Percentiles rank a stretch among this genome's conserved stretches.
These are phyloP conservation scores for Zeuzera pyrina DNA, from an alignment of 2,888 invertebrate genomes.

Conservation along the genomic window DNA sequence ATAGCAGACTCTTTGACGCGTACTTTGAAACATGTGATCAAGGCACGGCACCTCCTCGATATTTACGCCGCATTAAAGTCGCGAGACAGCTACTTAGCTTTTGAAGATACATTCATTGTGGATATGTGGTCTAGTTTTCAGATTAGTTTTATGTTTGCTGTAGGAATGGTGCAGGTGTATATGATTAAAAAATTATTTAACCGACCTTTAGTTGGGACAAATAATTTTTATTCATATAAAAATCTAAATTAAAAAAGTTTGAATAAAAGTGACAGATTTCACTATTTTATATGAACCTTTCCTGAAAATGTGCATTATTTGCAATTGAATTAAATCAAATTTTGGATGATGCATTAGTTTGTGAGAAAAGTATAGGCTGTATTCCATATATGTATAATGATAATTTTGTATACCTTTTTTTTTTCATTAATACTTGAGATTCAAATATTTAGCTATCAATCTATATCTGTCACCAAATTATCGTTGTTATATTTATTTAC, in stretches of 20 bases:
- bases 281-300: too few species aligned
- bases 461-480: too few species aligned
- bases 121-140: conserved; percentile 85
- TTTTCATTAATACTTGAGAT: too few species aligned
- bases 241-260: conserved; percentile 4
- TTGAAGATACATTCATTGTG: conserved; percentile 85
- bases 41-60: conserved; percentile 78
- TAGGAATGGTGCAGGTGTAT: conserved; percentile 83
- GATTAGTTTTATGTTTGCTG: conserved; percentile 79
- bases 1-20: conserved; percentile 77
- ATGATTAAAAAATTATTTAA: conserved; percentile 78
- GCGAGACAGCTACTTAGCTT: conserved; percentile 85
- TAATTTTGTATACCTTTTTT: too few species aligned
- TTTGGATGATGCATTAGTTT: too few species aligned
- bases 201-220: conserved; percentile 7
- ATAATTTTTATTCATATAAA: conserved; percentile 3
- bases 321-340: too few species aligned
- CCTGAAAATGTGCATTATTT: too few species aligned
- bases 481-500: too few species aligned
- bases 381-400: too few species aligned
- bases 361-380: too few species aligned
- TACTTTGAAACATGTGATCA: conserved; percentile 75
- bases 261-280: too few species aligned
- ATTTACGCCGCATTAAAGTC: conserved; percentile 81
- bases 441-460: too few species aligned